Percentiles rank a stretch among this genome's conserved stretches.
Evolutionary conservation across 2,888 invertebrate genomes (phyloP).

Genomic region (Heliconius erato): DNA sequence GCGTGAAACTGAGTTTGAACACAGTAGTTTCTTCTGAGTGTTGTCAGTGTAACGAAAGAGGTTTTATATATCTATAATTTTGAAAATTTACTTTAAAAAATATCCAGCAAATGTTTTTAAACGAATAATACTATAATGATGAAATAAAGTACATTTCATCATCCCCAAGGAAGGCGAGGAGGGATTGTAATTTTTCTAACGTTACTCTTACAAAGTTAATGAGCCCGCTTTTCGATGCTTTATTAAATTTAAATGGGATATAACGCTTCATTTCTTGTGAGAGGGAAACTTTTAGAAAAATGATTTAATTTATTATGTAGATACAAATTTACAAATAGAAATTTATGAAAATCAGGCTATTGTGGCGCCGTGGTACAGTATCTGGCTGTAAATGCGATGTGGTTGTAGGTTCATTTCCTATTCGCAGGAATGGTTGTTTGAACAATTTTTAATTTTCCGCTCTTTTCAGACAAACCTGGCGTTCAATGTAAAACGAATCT

Average conservation of each 20-base stretch:
- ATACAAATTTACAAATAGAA: constrained; percentile 12
- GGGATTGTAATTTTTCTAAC: constrained; percentile 49
- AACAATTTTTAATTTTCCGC: not conserved
- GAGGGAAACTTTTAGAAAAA: constrained; percentile 46
- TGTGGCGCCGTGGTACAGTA: not conserved
- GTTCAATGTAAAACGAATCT: too few species aligned
- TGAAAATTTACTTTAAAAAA: not conserved
- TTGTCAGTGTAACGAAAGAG: too few species aligned
- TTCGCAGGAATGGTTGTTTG: not conserved
- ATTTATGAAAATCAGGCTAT: not conserved
- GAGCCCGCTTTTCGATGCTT: constrained; percentile 79
- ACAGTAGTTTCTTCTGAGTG: too few species aligned
- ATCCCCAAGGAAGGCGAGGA: constrained; percentile 43
- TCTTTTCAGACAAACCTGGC: too few species aligned
- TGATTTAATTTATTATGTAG: constrained; percentile 20
- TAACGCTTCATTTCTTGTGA: constrained; percentile 75
- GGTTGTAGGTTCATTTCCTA: not conserved
- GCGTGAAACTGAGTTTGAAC: too few species aligned
- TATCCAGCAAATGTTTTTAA: not conserved
- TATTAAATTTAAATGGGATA: constrained; percentile 70
- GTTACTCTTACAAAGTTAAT: constrained; percentile 61
- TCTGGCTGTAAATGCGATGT: not conserved
- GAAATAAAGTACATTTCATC: constrained; percentile 63
- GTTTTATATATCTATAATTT: too few species aligned
- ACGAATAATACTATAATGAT: constrained; percentile 53